Evolutionary conservation across 2,113 vertebrate genomes (phyloP).

Genomic region (Buteo buteo): DNA sequence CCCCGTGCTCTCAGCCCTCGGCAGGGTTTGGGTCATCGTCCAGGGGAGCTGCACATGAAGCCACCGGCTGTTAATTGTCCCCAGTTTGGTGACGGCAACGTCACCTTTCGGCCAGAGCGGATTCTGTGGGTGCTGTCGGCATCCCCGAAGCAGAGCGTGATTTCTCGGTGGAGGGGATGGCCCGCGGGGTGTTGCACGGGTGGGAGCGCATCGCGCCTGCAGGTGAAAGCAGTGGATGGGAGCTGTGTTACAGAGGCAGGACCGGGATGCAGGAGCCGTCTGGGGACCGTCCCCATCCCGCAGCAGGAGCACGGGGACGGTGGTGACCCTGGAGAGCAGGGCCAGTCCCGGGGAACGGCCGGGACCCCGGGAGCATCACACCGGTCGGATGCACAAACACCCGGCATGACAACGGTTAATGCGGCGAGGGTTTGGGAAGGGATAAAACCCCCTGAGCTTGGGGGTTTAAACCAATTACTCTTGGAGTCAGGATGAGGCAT

Average conservation of each 20-base stretch:
- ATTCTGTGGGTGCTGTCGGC: accelerated
- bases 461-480: background rate
- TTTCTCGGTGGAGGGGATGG: accelerated
- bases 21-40: background rate
- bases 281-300: accelerated
- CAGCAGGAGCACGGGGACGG: accelerated
- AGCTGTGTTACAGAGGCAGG: background rate
- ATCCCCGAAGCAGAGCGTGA: accelerated
- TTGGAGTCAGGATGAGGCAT: background rate
- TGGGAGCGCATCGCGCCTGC: accelerated
- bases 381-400: accelerated
- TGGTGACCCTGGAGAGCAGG: background rate
- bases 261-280: accelerated
- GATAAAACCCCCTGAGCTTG: background rate
- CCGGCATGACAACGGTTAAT: background rate
- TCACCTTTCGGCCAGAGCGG: background rate
- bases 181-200: accelerated
- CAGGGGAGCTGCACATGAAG: accelerated
- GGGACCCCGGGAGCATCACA: accelerated
- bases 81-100: background rate
- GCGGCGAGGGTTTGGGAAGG: background rate
- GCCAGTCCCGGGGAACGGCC: accelerated
- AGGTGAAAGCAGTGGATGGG: accelerated
- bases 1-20: accelerated
- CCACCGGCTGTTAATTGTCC: accelerated